These are phyloP conservation scores for Todus mexicanus DNA, from an alignment of 2,797 vertebrate species.

Conservation along the genomic window DNA sequence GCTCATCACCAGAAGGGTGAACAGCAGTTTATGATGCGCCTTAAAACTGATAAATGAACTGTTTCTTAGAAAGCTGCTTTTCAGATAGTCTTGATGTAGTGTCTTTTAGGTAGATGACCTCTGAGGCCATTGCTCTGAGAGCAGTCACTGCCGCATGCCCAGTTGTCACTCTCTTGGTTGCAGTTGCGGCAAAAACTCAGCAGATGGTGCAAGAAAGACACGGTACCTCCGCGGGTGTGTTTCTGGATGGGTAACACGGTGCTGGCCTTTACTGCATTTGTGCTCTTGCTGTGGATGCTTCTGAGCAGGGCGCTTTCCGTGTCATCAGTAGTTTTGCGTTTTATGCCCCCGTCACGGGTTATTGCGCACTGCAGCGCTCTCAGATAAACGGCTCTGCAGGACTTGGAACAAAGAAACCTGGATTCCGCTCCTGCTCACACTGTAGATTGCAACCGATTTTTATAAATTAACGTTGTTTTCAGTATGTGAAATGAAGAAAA, in stretches of 20 bases:
- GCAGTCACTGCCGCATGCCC: not conserved
- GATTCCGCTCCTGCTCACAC: not conserved
- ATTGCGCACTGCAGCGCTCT: not conserved
- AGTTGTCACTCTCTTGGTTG: not conserved
- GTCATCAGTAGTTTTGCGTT: not conserved
- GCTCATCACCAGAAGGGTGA: not conserved
- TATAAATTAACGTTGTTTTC: not conserved
- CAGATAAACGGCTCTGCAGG: not conserved
- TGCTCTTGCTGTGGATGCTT: fast-evolving
- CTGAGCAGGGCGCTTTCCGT: not conserved
- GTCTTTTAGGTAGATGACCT: not conserved
- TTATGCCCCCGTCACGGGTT: not conserved
- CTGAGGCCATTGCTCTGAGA: not conserved
- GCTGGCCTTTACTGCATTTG: not conserved
- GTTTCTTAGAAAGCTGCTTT: not conserved
- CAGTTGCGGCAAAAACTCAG: conserved; percentile 20
- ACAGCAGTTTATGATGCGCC: not conserved
- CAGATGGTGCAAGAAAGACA: conserved; percentile 60
- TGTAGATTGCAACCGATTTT: not conserved
- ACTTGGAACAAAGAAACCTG: not conserved
- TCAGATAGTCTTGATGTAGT: not conserved
- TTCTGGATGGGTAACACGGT: not conserved
- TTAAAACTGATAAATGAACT: not conserved
- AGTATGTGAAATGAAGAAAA: not conserved
- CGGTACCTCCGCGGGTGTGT: not conserved